Evolutionary conservation across 53 echinoderm and acorn worm genomes (phyloP), one percentile per base, ranked within the genome.

Genomic region (Glandiceps talaboti): DNA sequence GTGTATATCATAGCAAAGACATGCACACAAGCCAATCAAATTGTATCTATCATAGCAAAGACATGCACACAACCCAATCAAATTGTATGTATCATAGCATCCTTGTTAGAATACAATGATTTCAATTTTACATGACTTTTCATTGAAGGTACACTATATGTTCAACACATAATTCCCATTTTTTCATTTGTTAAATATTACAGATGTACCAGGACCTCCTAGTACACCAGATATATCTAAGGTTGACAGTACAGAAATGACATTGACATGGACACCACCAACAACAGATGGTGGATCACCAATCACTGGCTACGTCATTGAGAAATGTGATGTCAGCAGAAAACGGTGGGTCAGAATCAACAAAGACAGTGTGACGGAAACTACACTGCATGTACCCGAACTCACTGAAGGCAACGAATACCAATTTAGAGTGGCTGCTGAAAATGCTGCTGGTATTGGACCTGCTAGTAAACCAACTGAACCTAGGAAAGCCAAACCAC

Each of bases 401-500:
- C 84, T 93, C 31, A 88, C 86, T 32, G 93, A 90, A 74, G 86
- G 84, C 26, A 85, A 81, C 25, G 83, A 88, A 31, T 90, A 93
- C 76, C 88, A 85, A 33, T 93, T 89, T 82, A 86, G 93, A 76
- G 90, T 93, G 76, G 84, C 84, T 73, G 93, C 90, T 30, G 81
- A 88, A 85, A 93, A 93, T 74, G 90, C 84, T 75, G 85, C 82
- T 80, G 87, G 80, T 82, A 73, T 28, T 33, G 82, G 85, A 76
- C 64, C 64, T 12, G 64, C 64, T 12, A 45, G 64, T 45, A 85
- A 88, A 33, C 91, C 97, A 76, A 91, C 97, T 28, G 79, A 86
- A 32, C 97, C 97, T 26, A 90, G 86, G 75, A 97, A 93, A 78
- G 97, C 97, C 25, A 97, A 91, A 78, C 93, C 97, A 77, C 97